phyloP scores from a whole-genome alignment of 2,888 invertebrate genomes.

The Lochmaea capreae region DNA sequence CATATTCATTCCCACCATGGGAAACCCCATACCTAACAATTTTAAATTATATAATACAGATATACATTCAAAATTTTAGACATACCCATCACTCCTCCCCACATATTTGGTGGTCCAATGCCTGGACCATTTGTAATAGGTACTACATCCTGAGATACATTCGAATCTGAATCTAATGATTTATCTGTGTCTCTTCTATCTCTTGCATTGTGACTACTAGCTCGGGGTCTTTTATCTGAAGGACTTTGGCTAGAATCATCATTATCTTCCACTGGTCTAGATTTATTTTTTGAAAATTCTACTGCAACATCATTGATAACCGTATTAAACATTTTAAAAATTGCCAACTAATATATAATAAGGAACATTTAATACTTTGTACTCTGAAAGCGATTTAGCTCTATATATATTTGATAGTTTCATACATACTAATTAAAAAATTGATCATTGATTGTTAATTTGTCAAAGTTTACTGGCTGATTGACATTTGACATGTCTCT shows the following conservation, averaged over 20 bases:
- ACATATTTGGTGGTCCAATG: conserved; percentile 59
- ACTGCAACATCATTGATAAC: conserved; percentile 71
- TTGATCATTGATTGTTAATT: background rate
- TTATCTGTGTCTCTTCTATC: conserved; percentile 65
- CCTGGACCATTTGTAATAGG: conserved; percentile 55
- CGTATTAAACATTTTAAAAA: conserved; percentile 40
- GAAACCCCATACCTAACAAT: conserved; percentile 63
- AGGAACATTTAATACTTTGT: background rate
- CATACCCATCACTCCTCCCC: conserved; percentile 63
- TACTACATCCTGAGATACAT: conserved; percentile 60
- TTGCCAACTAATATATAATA: background rate
- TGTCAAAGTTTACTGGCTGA: no score
- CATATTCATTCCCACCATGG: conserved; percentile 71
- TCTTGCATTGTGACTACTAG: conserved; percentile 38
- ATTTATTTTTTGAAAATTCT: conserved; percentile 73
- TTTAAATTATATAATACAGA: background rate
- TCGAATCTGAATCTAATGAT: conserved; percentile 65
- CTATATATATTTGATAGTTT: background rate
- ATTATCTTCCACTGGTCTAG: conserved; percentile 63
- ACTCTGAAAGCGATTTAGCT: background rate
- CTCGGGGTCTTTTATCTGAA: conserved; percentile 40
- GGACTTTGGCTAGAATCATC: conserved; percentile 63
- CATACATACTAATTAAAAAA: background rate
- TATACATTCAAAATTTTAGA: background rate
- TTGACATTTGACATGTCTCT: no score